Conservation (phyloP, 2,888 invertebrate species). For the Timandra comae region DNA sequence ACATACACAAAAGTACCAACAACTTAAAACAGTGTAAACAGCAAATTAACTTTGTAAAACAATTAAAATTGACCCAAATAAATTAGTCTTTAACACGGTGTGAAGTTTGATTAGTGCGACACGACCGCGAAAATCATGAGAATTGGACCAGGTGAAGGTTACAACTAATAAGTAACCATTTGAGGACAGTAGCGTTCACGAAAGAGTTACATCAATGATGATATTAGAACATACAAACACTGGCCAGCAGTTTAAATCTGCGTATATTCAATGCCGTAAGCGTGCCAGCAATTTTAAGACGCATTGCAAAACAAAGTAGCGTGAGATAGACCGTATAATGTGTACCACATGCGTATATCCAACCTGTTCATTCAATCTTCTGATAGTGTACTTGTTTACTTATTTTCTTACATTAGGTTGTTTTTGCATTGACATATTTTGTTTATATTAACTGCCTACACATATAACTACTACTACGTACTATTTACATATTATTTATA, state of each 20-base stretch:
- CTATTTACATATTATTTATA: too few species aligned
- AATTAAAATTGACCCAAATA: too few species aligned
- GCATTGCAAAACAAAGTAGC: conserved; percentile 27
- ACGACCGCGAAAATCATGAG: too few species aligned
- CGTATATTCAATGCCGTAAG: conserved; percentile 39
- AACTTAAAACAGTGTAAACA: too few species aligned
- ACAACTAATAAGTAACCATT: neutral
- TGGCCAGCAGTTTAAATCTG: conserved; percentile 25
- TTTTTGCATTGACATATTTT: too few species aligned
- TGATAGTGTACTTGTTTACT: neutral
- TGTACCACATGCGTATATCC: conserved; percentile 15
- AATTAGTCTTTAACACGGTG: too few species aligned
- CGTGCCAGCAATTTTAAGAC: conserved; percentile 35
- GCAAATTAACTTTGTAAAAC: too few species aligned
- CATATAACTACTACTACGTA: too few species aligned
- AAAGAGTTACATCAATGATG: conserved; percentile 19
- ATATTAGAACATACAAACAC: conserved; percentile 19
- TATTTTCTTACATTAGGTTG: too few species aligned
- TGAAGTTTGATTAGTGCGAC: too few species aligned
- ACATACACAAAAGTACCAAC: too few species aligned
- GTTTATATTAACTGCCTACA: too few species aligned
- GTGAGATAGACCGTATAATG: conserved; percentile 14
- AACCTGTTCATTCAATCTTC: neutral
- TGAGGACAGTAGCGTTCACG: conserved; percentile 4
- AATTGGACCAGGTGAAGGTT: neutral